phyloP scores from a whole-genome alignment of 92 coral and sea anemone genomes.

The Parazoanthus atlanticus region DNA sequence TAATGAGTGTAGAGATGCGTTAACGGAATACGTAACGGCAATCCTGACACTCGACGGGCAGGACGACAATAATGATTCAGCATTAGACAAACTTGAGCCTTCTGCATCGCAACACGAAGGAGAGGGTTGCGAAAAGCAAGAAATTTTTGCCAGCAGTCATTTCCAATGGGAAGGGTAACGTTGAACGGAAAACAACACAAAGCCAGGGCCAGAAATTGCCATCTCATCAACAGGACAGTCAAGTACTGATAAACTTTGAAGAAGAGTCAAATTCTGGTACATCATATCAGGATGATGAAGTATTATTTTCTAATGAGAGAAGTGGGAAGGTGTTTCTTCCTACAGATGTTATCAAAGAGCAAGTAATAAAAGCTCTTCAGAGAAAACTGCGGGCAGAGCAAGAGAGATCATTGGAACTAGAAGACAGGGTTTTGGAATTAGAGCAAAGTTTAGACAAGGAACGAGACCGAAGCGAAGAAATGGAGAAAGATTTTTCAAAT shows the following conservation, averaged over 20 bases:
- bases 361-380: not conserved
- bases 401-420: conserved; percentile 35
- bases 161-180: not conserved
- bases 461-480: conserved; percentile 32
- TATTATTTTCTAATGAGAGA: not conserved
- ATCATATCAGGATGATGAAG: not conserved
- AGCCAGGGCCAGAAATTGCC: not conserved
- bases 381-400: conserved; percentile 8
- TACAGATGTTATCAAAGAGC: not conserved
- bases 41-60: not conserved
- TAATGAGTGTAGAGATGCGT: not conserved
- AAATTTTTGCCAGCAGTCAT: not conserved
- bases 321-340: not conserved
- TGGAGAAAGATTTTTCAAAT: conserved; percentile 48
- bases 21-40: conserved; percentile 10
- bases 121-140: not conserved
- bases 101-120: not conserved
- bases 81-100: not conserved
- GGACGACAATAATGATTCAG: not conserved
- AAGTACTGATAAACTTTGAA: not conserved
- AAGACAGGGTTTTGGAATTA: conserved; percentile 37
- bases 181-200: not conserved
- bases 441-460: conserved; percentile 42
- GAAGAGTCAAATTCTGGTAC: not conserved
- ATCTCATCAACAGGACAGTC: not conserved